A percentile compares a stretch with the other conserved stretches of the same genome.
phyloP scores from a whole-genome alignment of 2,888 invertebrate genomes.

The Apamea anceps region DNA sequence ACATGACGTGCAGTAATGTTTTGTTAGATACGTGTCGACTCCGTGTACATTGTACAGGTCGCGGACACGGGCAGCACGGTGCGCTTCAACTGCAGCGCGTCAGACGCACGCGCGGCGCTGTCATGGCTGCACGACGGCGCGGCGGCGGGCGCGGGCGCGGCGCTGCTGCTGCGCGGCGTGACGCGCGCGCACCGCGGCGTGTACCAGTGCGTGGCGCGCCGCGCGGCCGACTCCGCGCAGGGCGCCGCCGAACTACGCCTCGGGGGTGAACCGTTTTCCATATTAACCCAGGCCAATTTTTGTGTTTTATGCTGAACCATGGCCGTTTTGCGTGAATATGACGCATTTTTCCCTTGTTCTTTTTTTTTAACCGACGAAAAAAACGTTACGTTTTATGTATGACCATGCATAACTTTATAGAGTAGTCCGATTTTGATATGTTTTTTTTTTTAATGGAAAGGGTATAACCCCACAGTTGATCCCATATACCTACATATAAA shows the following conservation, averaged over 20 bases:
- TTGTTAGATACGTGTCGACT: neutral
- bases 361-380: too few species aligned
- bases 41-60: constrained; percentile 79
- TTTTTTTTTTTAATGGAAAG: too few species aligned
- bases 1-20: neutral
- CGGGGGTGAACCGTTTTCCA: constrained; percentile 87
- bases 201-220: constrained; percentile 96
- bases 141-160: constrained; percentile 82
- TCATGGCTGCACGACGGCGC: constrained; percentile 93
- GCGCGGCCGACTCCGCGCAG: constrained; percentile 92
- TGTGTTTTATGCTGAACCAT: too few species aligned
- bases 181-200: constrained; percentile 94
- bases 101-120: constrained; percentile 84
- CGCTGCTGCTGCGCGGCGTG: constrained; percentile 84
- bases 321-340: too few species aligned
- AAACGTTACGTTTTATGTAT: too few species aligned
- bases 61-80: constrained; percentile 93
- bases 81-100: constrained; percentile 92
- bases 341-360: too few species aligned
- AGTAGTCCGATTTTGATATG: too few species aligned
- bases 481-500: too few species aligned
- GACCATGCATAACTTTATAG: too few species aligned
- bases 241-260: constrained; percentile 94
- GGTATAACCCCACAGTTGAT: too few species aligned
- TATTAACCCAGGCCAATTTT: neutral